These are phyloP conservation scores for Philaenus spumarius DNA, from an alignment of 1,140 invertebrate species.

Conservation along the genomic window DNA sequence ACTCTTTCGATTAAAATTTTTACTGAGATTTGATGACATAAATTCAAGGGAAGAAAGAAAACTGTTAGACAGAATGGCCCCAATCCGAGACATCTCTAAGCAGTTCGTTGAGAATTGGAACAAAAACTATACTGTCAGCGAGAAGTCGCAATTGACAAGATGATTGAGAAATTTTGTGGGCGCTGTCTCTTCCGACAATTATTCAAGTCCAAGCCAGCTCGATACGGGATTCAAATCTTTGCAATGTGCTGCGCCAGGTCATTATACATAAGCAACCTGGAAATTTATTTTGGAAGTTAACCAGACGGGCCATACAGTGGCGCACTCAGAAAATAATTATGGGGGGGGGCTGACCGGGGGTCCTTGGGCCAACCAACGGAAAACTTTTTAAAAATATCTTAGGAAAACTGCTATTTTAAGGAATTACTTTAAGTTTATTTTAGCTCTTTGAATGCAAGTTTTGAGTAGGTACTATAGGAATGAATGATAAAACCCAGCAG, in stretches of 20 bases:
- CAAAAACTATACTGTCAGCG: background rate
- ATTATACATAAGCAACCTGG: conserved; percentile 32
- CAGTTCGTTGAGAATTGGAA: background rate
- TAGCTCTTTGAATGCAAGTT: too few relatives aligned
- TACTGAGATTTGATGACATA: conserved; percentile 3
- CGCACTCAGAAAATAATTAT: too few relatives aligned
- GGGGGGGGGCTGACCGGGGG: too few relatives aligned
- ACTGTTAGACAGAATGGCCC: background rate
- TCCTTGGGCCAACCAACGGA: too few relatives aligned
- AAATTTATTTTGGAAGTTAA: conserved; percentile 33
- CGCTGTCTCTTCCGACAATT: conserved; percentile 38
- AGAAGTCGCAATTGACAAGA: conserved; percentile 38
- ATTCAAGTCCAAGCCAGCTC: conserved; percentile 38
- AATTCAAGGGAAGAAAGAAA: background rate
- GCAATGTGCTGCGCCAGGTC: conserved; percentile 29
- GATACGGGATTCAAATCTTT: conserved; percentile 36
- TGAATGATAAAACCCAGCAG: too few relatives aligned
- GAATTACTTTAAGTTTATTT: too few relatives aligned
- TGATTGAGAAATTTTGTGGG: conserved; percentile 37
- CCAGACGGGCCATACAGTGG: too few relatives aligned
- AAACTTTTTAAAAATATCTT: too few relatives aligned
- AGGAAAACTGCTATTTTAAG: too few relatives aligned
- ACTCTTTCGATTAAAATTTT: conserved; percentile 4
- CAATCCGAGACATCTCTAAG: background rate
- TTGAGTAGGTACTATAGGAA: too few relatives aligned